phyloP scores from a whole-genome alignment of 2,888 invertebrate genomes.

The Ametastegia equiseti region DNA sequence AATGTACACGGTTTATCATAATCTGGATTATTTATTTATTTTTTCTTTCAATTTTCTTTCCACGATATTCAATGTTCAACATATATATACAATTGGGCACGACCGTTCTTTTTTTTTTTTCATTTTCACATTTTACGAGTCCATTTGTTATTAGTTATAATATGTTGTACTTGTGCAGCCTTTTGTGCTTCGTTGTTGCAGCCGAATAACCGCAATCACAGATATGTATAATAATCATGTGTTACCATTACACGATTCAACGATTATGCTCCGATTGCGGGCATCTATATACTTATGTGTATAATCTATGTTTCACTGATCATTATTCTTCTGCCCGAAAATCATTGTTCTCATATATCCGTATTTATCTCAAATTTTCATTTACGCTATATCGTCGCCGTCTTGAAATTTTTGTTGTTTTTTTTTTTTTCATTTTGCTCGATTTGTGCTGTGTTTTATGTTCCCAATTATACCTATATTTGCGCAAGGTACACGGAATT shows the following conservation, averaged over 20 bases:
- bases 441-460: constrained; percentile 6
- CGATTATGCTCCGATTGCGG: constrained; percentile 29
- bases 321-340: constrained; percentile 47
- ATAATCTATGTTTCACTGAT: constrained; percentile 14
- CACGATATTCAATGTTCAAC: constrained; percentile 20
- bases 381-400: neutral
- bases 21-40: constrained; percentile 27
- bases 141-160: neutral
- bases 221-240: neutral
- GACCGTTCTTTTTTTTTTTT: constrained; percentile 44
- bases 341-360: constrained; percentile 47
- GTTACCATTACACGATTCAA: constrained; percentile 37
- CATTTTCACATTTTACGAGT: neutral
- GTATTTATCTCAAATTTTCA: constrained; percentile 16
- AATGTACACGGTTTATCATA: too few relatives aligned
- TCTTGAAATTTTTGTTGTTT: constrained; percentile 2
- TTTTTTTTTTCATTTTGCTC: too few relatives aligned
- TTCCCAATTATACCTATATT: neutral
- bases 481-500: neutral
- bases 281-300: neutral
- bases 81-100: constrained; percentile 41
- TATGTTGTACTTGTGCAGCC: constrained; percentile 41
- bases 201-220: constrained; percentile 1
- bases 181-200: constrained; percentile 40
- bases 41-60: neutral